A percentile compares a stretch with the other conserved stretches of the same genome.
Evolutionary conservation across 1,140 invertebrate species (phyloP).

Genomic region (Atta colombica): DNA sequence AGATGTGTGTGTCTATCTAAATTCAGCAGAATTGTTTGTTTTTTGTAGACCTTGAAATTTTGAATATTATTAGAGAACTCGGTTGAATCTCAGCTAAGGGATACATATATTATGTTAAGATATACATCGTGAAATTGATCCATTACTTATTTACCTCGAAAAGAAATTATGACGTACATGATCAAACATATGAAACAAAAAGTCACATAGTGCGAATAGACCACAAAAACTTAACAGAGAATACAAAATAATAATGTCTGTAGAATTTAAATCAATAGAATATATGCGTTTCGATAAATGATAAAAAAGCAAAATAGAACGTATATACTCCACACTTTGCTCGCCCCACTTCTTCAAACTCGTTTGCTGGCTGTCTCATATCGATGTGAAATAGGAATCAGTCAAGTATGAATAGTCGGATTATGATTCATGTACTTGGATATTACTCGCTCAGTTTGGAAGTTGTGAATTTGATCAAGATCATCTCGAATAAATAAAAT

Average conservation of each 20-base stretch:
- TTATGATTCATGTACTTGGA: neutral
- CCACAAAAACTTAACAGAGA: neutral
- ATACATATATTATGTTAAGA: no score
- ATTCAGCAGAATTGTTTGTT: no score
- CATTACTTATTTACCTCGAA: neutral
- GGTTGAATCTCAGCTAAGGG: no score
- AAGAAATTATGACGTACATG: neutral
- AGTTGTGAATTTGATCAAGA: neutral
- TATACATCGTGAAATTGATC: no score
- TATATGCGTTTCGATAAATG: no score
- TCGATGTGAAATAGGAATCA: neutral
- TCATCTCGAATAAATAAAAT: neutral
- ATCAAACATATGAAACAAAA: neutral
- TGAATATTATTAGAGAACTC: no score
- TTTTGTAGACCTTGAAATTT: no score
- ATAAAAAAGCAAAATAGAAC: neutral
- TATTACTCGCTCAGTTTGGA: neutral
- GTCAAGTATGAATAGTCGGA: neutral
- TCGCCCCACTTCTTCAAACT: slow-evolving; percentile 27
- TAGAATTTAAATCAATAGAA: neutral
- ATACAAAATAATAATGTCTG: neutral
- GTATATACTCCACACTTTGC: neutral
- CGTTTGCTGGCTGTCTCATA: neutral
- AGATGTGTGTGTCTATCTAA: no score
- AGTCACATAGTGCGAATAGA: neutral